Conservation (phyloP, 2,888 invertebrate species). For the Pristionchus entomophagus region DNA sequence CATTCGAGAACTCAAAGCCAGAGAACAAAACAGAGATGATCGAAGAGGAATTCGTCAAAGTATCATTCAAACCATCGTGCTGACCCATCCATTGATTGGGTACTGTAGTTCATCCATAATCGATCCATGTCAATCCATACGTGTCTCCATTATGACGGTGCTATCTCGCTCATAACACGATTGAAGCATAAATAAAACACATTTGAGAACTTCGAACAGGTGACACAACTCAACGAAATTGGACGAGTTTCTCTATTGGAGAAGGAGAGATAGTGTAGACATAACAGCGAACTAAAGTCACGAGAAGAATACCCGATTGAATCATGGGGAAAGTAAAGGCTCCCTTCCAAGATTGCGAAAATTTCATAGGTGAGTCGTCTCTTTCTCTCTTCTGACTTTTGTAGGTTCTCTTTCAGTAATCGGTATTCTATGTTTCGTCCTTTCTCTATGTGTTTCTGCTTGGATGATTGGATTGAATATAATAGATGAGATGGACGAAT, state of each 20-base stretch:
- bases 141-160: background rate
- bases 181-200: background rate
- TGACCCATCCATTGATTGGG: conserved; percentile 40
- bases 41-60: conserved; percentile 10
- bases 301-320: background rate
- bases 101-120: background rate
- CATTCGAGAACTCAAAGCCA: background rate
- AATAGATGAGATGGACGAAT: conserved; percentile 34
- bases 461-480: background rate
- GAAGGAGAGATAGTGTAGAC: background rate
- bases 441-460: background rate
- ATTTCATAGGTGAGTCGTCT: background rate
- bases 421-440: background rate
- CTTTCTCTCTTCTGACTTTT: background rate
- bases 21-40: conserved; percentile 14
- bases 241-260: background rate
- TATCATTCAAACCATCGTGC: background rate
- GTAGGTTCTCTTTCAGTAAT: background rate
- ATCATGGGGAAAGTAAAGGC: background rate
- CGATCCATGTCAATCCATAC: background rate
- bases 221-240: background rate
- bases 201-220: background rate
- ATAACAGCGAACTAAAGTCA: background rate
- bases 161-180: background rate
- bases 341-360: background rate